Evolutionary conservation across 2,888 invertebrate species (phyloP), one percentile per base, ranked within the genome.

Genomic region (Baronia brevicornis): DNA sequence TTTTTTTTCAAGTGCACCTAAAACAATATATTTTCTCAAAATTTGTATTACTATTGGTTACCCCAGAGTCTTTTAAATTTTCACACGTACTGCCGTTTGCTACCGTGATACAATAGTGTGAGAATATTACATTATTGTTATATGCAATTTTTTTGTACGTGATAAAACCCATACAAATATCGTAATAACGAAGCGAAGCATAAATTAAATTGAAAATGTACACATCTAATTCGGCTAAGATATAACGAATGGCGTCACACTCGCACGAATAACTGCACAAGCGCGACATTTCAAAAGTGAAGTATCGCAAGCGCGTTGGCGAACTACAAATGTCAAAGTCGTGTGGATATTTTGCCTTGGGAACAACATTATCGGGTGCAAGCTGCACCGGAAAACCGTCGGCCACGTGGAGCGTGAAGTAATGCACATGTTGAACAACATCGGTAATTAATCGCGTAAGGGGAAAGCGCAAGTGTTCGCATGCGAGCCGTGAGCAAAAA

Each of bases 291-390:
- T 71, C 57, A 63, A 62, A 65, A 38, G 55, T 48, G 40, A 39
- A 38, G 46, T 75, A 68, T 64, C 58, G 74, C 67, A 78, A 79
- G 56, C n/a, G 53, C 43, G 29, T 25, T n/a, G 28, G 49, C 47
- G 60, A 63, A 59, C 69, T 69, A 75, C 69, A 74, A 80, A 80
- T 80, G 78, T 78, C 77, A 79, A 69, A 74, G 61, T 70, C 75
- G 78, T 80, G 78, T 59, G 46, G 56, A 50, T 56, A 54, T 62
- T 67, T 42, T 46, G 58, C 63, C 69, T 68, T 66, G 66, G 60
- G 54, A 64, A 54, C 51, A 46, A 48, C 48, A 41, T 36, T 39
- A 40, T 41, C 44, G 50, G 51, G 41, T 56, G 54, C 53, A 58
- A 50, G 43, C 52, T 51, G 55, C 66, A 59, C 68, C 69, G 71